Base-by-base conservation (phyloP, 2,113 vertebrate genomes). In the Crotophaga sulcirostris region DNA sequence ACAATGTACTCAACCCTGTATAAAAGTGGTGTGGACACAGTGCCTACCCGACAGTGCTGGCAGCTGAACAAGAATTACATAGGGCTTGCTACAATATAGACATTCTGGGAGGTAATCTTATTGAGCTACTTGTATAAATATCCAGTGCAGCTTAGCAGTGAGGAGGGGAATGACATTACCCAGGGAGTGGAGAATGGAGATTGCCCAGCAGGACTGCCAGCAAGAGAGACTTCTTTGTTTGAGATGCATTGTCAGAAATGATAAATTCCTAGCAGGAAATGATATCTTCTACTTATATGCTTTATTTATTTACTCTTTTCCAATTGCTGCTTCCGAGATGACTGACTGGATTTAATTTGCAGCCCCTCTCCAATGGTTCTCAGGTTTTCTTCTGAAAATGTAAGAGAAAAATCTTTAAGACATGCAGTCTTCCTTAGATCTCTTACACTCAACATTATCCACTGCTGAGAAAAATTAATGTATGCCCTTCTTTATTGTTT, bases 261-360 rank as follows among this genome's bases (percentile, higher is more conserved):
- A 26, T 36, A 36, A 75, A 74, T 16, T 91, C 86, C 84, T 70
- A 82, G 94, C 83, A 78, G 92, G 94, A 84, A 81, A 21, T 40
- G n/a, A 49, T 54, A 5, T 72, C 83, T 93, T 56, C 60, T 75
- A 1, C 88, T 95, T 78, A 19, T 81, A 34, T 33, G 8, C 10
- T 81, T 92, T 94, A 89, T 94, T 95, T 96, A 84, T 94, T 93
- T 95, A 66, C n/a, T 91, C 62, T 82, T 90, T 93, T 31, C 81
- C 70, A 52, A 15, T 81, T 55, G 52, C 84, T 79, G 42, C 80
- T 70, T 59, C 86, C 52, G 56, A 40, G 63, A 62, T 79, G 62
- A 31, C 33, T 74, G 77, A 52, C 63, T 62, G 93, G 59, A 87
- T 83, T 95, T 90, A 80, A 90, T 89, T 94, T 75, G 59, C 44